Conservation (phyloP, 2,113 vertebrate species). For the Acrocephalus kingi region DNA sequence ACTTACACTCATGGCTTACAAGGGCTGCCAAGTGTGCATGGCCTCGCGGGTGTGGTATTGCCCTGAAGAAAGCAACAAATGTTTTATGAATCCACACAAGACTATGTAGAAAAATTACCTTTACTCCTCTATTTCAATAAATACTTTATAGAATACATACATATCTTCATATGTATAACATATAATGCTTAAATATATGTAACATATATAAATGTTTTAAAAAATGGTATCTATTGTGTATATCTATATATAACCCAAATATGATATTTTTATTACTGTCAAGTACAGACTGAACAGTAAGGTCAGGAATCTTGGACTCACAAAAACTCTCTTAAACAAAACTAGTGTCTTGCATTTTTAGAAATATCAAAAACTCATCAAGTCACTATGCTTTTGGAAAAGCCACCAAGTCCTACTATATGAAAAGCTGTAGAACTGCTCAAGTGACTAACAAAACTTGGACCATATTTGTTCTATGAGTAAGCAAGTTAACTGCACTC, state of each 20-base stretch:
- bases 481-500: not conserved
- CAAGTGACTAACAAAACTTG: not conserved
- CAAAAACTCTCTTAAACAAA: not conserved
- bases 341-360: not conserved
- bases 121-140: not conserved
- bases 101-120: not conserved
- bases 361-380: not conserved
- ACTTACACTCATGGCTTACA: constrained; percentile 95
- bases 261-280: not conserved
- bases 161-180: not conserved
- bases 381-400: not conserved
- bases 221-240: not conserved
- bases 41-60: constrained; percentile 95
- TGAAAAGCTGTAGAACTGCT: not conserved
- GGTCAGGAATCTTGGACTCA: not conserved
- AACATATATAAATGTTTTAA: not conserved
- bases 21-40: constrained; percentile 95
- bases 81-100: not conserved
- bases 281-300: not conserved
- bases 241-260: not conserved
- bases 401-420: not conserved
- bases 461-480: not conserved
- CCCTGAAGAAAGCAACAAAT: constrained; percentile 74
- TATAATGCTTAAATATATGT: not conserved
- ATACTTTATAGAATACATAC: not conserved